Evolutionary conservation across 2,113 vertebrate species (phyloP).

Genomic region (Syrmaticus mikado): DNA sequence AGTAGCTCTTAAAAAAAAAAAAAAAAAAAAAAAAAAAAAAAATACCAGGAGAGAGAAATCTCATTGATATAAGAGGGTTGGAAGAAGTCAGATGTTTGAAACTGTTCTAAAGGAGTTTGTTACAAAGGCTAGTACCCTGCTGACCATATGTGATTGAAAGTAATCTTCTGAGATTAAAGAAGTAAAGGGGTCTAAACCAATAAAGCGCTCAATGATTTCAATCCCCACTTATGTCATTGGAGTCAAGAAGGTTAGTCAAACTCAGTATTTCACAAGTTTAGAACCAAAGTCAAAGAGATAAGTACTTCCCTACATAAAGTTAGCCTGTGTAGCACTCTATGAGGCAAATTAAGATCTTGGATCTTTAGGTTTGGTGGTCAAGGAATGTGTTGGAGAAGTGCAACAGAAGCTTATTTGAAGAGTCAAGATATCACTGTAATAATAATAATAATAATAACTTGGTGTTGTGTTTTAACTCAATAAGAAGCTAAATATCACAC

Average conservation of each 20-base stretch:
- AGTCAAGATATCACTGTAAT: background rate
- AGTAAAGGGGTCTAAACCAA: constrained; percentile 47
- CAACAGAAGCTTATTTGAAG: background rate
- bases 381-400: background rate
- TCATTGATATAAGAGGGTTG: background rate
- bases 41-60: background rate
- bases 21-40: too few relatives aligned
- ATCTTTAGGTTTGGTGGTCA: background rate
- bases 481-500: background rate
- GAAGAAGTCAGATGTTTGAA: constrained; percentile 18
- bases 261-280: constrained; percentile 22
- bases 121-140: constrained; percentile 27
- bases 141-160: constrained; percentile 41
- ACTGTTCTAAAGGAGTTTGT: background rate
- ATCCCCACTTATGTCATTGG: background rate
- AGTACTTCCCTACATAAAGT: background rate
- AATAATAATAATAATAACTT: background rate
- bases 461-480: background rate
- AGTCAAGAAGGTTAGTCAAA: constrained; percentile 23
- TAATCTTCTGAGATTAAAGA: constrained; percentile 54
- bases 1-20: too few relatives aligned
- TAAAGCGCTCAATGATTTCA: constrained; percentile 28
- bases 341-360: background rate
- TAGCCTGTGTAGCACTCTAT: background rate
- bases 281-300: background rate